Conservation (phyloP, 2,888 invertebrate species). For the Philaethria dido region DNA sequence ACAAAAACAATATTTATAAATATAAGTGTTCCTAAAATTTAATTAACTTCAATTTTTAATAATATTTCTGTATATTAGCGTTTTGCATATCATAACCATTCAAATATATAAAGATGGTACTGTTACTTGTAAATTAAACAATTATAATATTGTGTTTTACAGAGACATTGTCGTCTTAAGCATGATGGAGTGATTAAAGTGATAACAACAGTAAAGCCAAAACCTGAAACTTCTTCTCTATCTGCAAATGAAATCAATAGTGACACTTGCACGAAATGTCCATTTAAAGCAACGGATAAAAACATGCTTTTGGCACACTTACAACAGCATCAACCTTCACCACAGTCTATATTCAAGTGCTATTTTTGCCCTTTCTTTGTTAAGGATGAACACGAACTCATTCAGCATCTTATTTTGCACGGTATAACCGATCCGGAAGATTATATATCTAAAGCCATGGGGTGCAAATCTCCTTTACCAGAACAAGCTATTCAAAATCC, state of each 20-base stretch:
- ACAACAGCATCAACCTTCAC: conserved; percentile 87
- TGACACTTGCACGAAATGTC: conserved; percentile 87
- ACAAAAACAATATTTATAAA: no score
- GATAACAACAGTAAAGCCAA: conserved; percentile 78
- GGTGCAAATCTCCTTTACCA: conserved; percentile 63
- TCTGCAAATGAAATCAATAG: conserved; percentile 57
- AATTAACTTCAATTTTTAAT: background rate
- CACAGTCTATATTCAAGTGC: conserved; percentile 90
- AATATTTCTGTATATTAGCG: background rate
- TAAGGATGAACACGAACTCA: conserved; percentile 86
- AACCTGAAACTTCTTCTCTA: conserved; percentile 69
- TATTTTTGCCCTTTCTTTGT: conserved; percentile 92
- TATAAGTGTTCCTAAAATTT: conserved; percentile 5
- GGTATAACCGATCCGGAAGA: conserved; percentile 84
- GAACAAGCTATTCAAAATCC: conserved; percentile 50
- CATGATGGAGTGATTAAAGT: conserved; percentile 90
- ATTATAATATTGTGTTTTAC: conserved; percentile 52
- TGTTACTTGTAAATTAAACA: no score
- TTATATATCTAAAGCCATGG: conserved; percentile 77
- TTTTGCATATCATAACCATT: background rate
- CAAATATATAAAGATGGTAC: no score
- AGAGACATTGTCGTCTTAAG: conserved; percentile 92
- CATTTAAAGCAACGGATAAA: conserved; percentile 86
- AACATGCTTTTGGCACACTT: conserved; percentile 85
- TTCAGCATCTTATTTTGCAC: conserved; percentile 87